Evolutionary conservation across 2,888 invertebrate species (phyloP).

Genomic region (Penaeus monodon): DNA sequence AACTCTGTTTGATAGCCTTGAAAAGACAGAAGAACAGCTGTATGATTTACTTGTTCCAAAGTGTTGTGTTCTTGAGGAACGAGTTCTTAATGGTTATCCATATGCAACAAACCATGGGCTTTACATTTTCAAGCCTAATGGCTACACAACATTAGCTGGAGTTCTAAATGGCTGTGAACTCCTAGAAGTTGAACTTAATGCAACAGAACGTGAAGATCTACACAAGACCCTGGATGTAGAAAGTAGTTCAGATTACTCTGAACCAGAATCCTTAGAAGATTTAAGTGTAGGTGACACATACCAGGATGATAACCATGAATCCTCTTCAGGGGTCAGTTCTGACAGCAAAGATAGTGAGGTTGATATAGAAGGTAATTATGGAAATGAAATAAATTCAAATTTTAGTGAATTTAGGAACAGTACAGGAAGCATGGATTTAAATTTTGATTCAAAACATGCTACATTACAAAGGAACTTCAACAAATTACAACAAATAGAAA

Average conservation of each 20-base stretch:
- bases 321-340: constrained; percentile 46
- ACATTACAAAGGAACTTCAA: neutral
- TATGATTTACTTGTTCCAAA: constrained; percentile 38
- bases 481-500: constrained; percentile 29
- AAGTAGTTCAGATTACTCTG: constrained; percentile 46
- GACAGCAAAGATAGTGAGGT: constrained; percentile 52
- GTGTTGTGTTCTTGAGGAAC: constrained; percentile 47
- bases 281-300: constrained; percentile 31
- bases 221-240: constrained; percentile 29
- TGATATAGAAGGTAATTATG: constrained; percentile 7
- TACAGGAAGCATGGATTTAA: too few relatives aligned
- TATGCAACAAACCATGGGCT: constrained; percentile 48
- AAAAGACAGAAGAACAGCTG: constrained; percentile 48
- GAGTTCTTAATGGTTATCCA: constrained; percentile 60
- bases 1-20: constrained; percentile 38
- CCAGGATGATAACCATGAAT: constrained; percentile 42
- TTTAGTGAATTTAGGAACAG: too few relatives aligned
- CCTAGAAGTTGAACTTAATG: constrained; percentile 22
- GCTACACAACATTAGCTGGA: constrained; percentile 45
- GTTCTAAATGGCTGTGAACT: constrained; percentile 39
- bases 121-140: constrained; percentile 43
- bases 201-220: constrained; percentile 6
- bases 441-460: neutral
- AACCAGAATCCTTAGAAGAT: constrained; percentile 48
- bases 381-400: neutral